phyloP scores from a whole-genome alignment of 2,888 invertebrate genomes.

The Notodonta ziczac region DNA sequence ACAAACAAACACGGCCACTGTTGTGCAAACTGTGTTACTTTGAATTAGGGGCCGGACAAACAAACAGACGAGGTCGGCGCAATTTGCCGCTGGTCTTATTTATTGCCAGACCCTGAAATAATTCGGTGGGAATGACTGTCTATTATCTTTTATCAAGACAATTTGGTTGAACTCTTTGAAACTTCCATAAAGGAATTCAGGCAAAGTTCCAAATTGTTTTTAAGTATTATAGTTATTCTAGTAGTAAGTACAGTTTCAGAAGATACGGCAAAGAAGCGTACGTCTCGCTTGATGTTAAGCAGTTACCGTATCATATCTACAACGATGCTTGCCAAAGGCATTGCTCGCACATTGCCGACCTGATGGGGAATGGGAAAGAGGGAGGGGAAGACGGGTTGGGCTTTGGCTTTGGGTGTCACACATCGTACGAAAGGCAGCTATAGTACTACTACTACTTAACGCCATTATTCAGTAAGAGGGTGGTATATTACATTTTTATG shows the following conservation, averaged over 20 bases:
- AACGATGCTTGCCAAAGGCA: too few relatives aligned
- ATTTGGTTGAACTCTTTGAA: conserved; percentile 25
- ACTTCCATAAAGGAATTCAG: conserved; percentile 1
- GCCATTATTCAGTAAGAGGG: too few relatives aligned
- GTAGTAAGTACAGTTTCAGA: too few relatives aligned
- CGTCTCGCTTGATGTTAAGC: too few relatives aligned
- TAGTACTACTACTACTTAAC: too few relatives aligned
- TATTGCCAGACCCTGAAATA: conserved; percentile 61
- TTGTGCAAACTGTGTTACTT: conserved; percentile 71
- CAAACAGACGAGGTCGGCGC: conserved; percentile 53
- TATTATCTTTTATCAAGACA: conserved; percentile 1
- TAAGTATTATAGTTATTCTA: not conserved
- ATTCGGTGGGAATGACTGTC: conserved; percentile 33
- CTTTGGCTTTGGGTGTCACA: not conserved
- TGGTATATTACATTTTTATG: too few relatives aligned
- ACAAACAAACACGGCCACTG: conserved; percentile 59
- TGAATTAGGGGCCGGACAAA: conserved; percentile 68
- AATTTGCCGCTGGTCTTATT: conserved; percentile 62
- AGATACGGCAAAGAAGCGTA: too few relatives aligned
- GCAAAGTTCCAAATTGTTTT: not conserved
- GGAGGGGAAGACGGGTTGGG: too few relatives aligned
- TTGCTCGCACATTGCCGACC: too few relatives aligned
- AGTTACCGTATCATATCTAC: too few relatives aligned
- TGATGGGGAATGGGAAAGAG: too few relatives aligned
- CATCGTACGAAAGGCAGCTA: too few relatives aligned